Evolutionary conservation across 2,888 invertebrate species (phyloP).

Genomic region (Pherbina coryleti): DNA sequence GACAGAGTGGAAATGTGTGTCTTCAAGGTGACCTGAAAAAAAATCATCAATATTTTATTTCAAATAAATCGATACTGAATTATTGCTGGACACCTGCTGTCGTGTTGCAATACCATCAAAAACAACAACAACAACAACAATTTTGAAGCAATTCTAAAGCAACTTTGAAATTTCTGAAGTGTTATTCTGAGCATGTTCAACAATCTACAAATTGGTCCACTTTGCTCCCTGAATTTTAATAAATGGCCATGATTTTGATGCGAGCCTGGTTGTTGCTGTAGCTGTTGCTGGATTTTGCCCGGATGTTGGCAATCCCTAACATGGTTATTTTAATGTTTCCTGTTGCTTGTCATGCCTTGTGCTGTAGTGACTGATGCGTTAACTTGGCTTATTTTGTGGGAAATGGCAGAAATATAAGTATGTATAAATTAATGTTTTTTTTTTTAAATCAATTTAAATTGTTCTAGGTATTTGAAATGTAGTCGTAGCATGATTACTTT

Average conservation of each 20-base stretch:
- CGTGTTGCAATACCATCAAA: background rate
- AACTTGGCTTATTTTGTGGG: no score
- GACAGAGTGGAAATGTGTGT: background rate
- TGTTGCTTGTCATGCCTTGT: constrained; percentile 24
- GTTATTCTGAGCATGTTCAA: background rate
- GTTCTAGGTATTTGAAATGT: no score
- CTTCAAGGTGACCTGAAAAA: background rate
- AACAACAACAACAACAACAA: background rate
- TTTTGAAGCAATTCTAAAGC: background rate
- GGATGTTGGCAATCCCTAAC: constrained; percentile 35
- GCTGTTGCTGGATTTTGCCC: constrained; percentile 26
- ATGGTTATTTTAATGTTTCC: constrained; percentile 42
- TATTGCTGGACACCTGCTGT: background rate
- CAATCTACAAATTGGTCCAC: constrained; percentile 52
- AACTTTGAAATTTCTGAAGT: background rate
- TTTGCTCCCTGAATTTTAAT: constrained; percentile 61
- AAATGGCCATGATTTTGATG: constrained; percentile 32
- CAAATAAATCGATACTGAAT: background rate
- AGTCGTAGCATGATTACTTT: no score
- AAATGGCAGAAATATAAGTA: no score
- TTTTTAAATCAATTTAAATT: no score
- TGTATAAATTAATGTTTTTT: no score
- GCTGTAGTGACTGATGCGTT: no score
- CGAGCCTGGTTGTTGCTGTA: constrained; percentile 10
- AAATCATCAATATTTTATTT: background rate